These are phyloP conservation scores for Pristionchus japonicus DNA, from an alignment of 2,888 invertebrate genomes.

Conservation along the genomic window DNA sequence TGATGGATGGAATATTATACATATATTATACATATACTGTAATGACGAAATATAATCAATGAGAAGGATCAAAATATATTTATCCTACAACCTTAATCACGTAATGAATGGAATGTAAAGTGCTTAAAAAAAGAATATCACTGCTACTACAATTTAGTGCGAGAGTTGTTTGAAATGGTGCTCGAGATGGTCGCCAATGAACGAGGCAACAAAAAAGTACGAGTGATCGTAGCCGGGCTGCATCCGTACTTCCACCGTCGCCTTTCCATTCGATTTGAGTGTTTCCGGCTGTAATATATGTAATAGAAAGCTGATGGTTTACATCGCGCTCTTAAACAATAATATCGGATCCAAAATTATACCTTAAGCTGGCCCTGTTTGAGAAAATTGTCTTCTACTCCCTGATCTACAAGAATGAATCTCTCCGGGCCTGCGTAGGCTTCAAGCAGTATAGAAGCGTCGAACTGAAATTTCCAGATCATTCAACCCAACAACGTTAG, in stretches of 20 bases:
- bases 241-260: constrained; percentile 51
- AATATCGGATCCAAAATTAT: background rate
- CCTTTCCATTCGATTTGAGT: constrained; percentile 50
- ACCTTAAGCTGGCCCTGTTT: constrained; percentile 23
- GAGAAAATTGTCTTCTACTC: constrained; percentile 58
- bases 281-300: constrained; percentile 52
- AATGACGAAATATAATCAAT: no score
- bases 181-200: constrained; percentile 91
- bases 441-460: constrained; percentile 87
- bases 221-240: constrained; percentile 91
- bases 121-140: no score
- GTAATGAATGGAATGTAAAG: no score
- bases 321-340: background rate
- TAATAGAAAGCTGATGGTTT: background rate
- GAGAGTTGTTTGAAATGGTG: constrained; percentile 81
- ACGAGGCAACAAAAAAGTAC: constrained; percentile 92
- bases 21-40: no score
- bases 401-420: constrained; percentile 85
- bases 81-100: no score
- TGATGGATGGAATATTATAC: no score
- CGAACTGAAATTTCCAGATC: constrained; percentile 82
- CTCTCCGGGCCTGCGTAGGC: constrained; percentile 88
- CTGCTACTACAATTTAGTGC: background rate
- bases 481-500: no score
- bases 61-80: no score